phyloP scores from a whole-genome alignment of 2,113 vertebrate species.

The Clinocottus analis region DNA sequence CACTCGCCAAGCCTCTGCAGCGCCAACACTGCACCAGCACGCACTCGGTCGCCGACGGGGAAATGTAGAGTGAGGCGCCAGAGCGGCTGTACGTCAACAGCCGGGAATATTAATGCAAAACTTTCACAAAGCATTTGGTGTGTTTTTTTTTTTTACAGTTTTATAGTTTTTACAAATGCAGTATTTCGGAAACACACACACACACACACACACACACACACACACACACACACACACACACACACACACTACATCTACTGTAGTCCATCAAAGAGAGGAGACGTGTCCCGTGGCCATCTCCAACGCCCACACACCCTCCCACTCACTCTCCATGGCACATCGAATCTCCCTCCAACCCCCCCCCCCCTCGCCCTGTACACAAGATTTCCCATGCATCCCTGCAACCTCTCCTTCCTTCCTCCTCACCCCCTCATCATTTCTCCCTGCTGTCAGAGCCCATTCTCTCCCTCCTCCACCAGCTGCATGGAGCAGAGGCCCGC shows the following conservation, averaged over 20 bases:
- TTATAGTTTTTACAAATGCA: not conserved
- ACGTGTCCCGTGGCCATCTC: not conserved
- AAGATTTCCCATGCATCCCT: constrained; percentile 28
- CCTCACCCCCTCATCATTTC: constrained; percentile 39
- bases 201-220: too few relatives aligned
- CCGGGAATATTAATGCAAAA: not conserved
- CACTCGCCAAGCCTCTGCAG: not conserved
- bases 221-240: too few relatives aligned
- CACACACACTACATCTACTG: too few relatives aligned
- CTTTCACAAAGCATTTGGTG: not conserved
- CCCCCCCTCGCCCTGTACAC: not conserved
- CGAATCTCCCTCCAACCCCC: not conserved
- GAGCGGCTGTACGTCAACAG: constrained; percentile 16
- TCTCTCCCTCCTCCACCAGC: constrained; percentile 73
- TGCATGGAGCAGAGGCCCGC: constrained; percentile 60
- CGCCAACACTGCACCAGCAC: not conserved
- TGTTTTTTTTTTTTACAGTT: not conserved
- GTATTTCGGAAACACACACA: too few relatives aligned
- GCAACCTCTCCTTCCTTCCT: constrained; percentile 37
- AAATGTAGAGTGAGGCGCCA: not conserved
- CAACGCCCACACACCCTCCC: not conserved
- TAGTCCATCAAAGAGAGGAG: constrained; percentile 17
- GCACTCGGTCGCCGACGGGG: not conserved
- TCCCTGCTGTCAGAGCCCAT: constrained; percentile 67
- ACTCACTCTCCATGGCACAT: constrained; percentile 11